These are phyloP conservation scores for Tipula lateralis DNA, from an alignment of 2,888 invertebrate species.

Conservation along the genomic window DNA sequence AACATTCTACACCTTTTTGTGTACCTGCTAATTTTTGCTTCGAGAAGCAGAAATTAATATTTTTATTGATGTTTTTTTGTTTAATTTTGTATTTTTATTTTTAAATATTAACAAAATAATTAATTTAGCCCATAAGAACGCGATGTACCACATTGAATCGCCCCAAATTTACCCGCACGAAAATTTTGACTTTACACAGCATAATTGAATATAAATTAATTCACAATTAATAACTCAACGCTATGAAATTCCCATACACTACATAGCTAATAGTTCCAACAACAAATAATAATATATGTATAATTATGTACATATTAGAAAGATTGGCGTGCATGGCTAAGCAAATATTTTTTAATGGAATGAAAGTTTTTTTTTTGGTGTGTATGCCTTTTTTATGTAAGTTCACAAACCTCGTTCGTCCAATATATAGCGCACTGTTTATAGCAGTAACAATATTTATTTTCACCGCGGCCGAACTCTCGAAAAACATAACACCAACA, in stretches of 20 bases:
- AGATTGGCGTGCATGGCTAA: slow-evolving; percentile 9
- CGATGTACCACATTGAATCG: not conserved
- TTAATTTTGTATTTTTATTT: not conserved
- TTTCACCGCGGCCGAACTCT: not conserved
- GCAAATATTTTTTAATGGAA: not conserved
- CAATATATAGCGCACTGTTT: not conserved
- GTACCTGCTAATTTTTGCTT: not conserved
- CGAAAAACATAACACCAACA: not conserved
- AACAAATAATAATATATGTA: not conserved
- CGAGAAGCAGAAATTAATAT: not conserved
- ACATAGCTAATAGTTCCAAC: not conserved
- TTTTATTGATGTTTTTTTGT: not conserved
- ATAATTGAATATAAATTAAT: not conserved
- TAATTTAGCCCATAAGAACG: not conserved
- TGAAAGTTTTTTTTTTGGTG: not conserved
- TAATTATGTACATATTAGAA: not conserved
- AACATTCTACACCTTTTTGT: not conserved
- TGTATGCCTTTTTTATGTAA: not conserved
- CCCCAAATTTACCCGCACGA: not conserved
- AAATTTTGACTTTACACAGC: not conserved
- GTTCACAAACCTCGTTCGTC: not conserved
- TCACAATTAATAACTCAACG: not conserved
- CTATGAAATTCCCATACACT: not conserved
- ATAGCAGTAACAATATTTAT: not conserved
- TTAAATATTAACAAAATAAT: not conserved